These are phyloP conservation scores for Ommatoiulus sabulosus DNA, from an alignment of 2,888 invertebrate genomes.

Conservation along the genomic window DNA sequence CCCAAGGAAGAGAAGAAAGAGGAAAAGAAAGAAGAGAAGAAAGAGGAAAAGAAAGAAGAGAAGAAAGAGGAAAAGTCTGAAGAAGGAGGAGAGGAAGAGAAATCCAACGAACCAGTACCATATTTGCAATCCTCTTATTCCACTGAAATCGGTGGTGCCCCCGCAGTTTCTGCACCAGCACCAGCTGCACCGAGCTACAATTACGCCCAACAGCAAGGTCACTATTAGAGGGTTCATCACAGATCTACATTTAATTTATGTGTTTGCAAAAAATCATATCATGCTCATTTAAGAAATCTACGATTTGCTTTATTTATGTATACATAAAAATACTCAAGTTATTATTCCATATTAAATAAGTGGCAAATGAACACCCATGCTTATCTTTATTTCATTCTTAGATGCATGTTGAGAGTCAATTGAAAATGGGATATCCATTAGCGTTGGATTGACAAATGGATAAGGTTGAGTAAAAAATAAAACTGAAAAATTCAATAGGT, in stretches of 20 bases:
- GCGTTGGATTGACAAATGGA: not conserved
- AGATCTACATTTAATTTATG: not conserved
- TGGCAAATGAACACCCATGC: not conserved
- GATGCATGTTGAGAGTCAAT: too few relatives aligned
- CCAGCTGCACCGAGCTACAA: slow-evolving; percentile 50
- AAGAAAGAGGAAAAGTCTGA: not conserved
- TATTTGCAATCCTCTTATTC: slow-evolving; percentile 37
- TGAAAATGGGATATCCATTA: not conserved
- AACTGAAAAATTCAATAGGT: too few relatives aligned
- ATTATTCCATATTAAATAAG: slow-evolving; percentile 10
- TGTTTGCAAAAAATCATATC: not conserved
- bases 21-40: slow-evolving; percentile 31
- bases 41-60: not conserved
- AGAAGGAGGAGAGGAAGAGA: not conserved
- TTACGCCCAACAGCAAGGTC: slow-evolving; percentile 32
- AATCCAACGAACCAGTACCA: slow-evolving; percentile 42
- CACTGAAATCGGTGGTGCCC: slow-evolving; percentile 51
- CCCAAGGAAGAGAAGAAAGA: slow-evolving; percentile 9
- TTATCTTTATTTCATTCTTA: not conserved
- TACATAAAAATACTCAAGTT: not conserved
- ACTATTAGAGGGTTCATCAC: slow-evolving; percentile 41
- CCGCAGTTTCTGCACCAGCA: slow-evolving; percentile 49
- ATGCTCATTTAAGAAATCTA: not conserved
- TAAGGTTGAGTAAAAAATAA: too few relatives aligned
- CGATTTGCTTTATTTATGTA: slow-evolving; percentile 14